A percentile compares a stretch with the other conserved stretches of the same genome.
Conservation (phyloP, 2,888 invertebrate species). For the Xanthorhoe designata region DNA sequence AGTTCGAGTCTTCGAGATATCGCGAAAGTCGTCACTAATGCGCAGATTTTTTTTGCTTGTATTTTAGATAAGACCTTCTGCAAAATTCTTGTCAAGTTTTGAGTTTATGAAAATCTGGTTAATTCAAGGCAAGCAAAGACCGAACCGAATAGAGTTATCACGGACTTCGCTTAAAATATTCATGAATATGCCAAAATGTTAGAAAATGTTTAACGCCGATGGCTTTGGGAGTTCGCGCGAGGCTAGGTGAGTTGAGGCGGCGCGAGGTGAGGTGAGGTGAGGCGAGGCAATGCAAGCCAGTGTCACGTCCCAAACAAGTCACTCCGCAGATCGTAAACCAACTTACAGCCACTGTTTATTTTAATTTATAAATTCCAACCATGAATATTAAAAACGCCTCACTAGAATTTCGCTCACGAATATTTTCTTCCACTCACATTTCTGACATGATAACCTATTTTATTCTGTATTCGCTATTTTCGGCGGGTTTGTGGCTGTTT, state of each 20-base stretch:
- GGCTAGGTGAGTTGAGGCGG: constrained; percentile 1
- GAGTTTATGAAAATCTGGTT: constrained; percentile 5
- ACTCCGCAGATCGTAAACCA: background rate
- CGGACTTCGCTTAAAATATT: constrained; percentile 16
- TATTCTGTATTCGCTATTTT: background rate
- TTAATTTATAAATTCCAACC: background rate
- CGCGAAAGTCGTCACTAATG: background rate
- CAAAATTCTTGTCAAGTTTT: constrained; percentile 7
- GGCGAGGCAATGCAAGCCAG: background rate
- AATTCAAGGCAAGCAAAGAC: constrained; percentile 17
- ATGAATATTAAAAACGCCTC: background rate
- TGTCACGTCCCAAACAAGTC: background rate
- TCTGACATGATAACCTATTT: background rate
- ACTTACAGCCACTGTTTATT: background rate
- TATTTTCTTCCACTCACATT: background rate
- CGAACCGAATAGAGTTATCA: constrained; percentile 14
- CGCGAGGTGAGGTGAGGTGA: background rate
- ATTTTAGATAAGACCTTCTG: background rate
- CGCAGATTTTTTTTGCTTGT: background rate
- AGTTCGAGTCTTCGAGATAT: background rate
- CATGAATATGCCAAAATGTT: constrained; percentile 22
- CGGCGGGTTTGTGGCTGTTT: background rate
- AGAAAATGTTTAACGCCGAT: constrained; percentile 8
- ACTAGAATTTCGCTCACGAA: constrained; percentile 4
- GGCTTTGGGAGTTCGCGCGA: constrained; percentile 1